Evolutionary conservation across 2,113 vertebrate genomes (phyloP), one percentile per base, ranked within the genome.

Genomic region (Colius striatus): DNA sequence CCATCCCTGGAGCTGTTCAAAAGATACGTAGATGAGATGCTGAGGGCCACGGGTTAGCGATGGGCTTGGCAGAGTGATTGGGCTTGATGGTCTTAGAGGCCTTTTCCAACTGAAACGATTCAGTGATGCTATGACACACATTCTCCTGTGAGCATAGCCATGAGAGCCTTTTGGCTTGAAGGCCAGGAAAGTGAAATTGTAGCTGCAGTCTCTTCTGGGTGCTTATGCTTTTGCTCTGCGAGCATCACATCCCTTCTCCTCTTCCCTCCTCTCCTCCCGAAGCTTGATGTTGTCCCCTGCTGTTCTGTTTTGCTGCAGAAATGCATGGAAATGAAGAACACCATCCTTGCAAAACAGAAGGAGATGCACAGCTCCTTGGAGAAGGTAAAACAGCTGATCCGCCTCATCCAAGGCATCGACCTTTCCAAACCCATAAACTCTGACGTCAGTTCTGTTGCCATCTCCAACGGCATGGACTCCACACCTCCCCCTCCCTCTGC

Each of bases 261-360:
- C 41, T 65, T 81, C 25, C 65, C 68, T 54, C 38, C 76, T 80
- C 70, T 58, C 50, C 22, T 61, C 73, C 30, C 4, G n/a, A 25
- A 95, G 50, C 89, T 82, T 41, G 21, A 84, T 61, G 89, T 82
- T 84, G 83, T 3, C 48, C 3, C 62, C 60, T n/a, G 84, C 61
- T 73, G 85, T 94, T 96, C 25, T 92, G 25, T 27, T 98, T 95
- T 85, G 83, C 95, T 91, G 67, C 96, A 99, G 99, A 99, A 99
- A 99, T 99, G 99, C 97, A 99, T 99, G 99, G 99, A 99, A 97
- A 99, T 98, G 98, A 99, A 99, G 98, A 99, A 99, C 82, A 98
- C 97, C 97, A 99, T 99, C 97, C 98, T 99, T 96, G 98, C 99
- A 80, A 98, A 99, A 92, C 99, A 99, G 98, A 99, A 99, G 96